Conservation (phyloP, 2,797 vertebrate species). For the Otolemur crassicaudatus region DNA sequence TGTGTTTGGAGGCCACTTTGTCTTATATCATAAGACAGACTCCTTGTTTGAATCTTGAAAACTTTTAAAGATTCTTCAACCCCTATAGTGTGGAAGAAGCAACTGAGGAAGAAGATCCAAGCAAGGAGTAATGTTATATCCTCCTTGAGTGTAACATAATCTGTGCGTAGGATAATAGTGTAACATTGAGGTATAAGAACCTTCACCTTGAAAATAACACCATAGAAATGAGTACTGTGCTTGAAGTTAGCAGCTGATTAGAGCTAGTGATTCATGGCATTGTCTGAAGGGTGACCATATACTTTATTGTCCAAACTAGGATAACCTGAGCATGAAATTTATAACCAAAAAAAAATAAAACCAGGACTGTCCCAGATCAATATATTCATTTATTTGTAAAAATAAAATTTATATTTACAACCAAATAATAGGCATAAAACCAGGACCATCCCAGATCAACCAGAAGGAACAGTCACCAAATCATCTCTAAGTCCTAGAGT, state of each 20-base stretch:
- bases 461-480: neutral
- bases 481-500: neutral
- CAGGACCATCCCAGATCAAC: neutral
- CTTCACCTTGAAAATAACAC: neutral
- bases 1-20: neutral
- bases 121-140: neutral
- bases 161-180: neutral
- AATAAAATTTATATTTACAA: neutral
- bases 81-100: neutral
- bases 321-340: conserved; percentile 33
- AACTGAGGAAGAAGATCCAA: neutral
- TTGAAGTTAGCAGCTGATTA: neutral
- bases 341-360: conserved; percentile 16
- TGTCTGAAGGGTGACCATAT: neutral
- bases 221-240: neutral
- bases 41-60: conserved; percentile 22
- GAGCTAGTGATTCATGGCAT: neutral
- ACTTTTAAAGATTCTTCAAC: neutral
- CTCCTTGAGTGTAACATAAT: neutral
- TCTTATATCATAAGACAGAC: neutral
- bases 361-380: neutral
- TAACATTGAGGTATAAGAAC: neutral
- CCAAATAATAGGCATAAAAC: conserved; percentile 16
- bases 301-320: conserved; percentile 16
- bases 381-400: neutral